Evolutionary conservation across 2,113 vertebrate species (phyloP), one percentile per base, ranked within the genome.

Genomic region (Amphiprion percula): DNA sequence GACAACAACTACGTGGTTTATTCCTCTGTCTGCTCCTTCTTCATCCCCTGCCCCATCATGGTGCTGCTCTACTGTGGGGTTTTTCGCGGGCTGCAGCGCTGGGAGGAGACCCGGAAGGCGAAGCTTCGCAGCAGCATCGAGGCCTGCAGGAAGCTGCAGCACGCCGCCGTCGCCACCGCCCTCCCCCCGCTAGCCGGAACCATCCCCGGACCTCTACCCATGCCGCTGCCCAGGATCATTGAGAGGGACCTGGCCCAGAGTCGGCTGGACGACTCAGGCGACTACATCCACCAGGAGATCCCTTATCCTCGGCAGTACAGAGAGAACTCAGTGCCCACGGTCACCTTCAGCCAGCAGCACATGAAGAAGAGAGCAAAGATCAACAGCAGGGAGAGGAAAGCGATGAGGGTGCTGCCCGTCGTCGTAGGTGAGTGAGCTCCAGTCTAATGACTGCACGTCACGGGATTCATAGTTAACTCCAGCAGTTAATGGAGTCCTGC

Each of bases 21-120:
- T 69, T 98, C 97, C 6, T 99, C 97, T 3, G 90, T 98, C 53
- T 98, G 97, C 89, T 99, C 98, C 88, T 99, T 98, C 92, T 97
- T 99, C 92, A 94, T 99, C 80, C 98, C 97, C 17, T 98, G 98
- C 73, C 98, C 97, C 23, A 91, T 98, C 87, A 97, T 98, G 97
- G 92, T 99, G 65, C 90, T 98, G 76, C 96, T 99, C 39, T 98
- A 97, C 92, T 95, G 95, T 2, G 96, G 96, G 56, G 95, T 98
- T 79, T 97, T 97, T 90, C 95, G 94, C 0, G 95, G 96, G 62
- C 95, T 99, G 54, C 94, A 69, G 56, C 95, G 88, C 37, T 97
- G 98, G 97, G 96, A 97, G 75, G 96, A 94, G 53, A 73, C 95
- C 0, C 94, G 97, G 9, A 96, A 93, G 67, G 84, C 94, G 93